Conservation (phyloP, 92 coral and sea anemone species). For the Nematostella vectensis region DNA sequence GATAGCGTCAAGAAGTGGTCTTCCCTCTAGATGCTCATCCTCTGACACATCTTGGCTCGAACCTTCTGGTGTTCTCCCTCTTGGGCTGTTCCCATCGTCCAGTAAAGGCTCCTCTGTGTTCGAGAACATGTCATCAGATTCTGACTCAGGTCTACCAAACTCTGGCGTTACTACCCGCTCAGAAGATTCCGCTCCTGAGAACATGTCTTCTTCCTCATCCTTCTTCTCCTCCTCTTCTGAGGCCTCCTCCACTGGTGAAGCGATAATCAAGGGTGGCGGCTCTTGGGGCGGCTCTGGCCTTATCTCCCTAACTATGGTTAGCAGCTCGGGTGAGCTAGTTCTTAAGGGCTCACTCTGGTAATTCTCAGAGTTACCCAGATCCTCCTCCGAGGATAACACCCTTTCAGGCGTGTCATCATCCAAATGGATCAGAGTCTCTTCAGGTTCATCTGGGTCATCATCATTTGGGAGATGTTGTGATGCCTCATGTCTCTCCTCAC, state of each 20-base stretch:
- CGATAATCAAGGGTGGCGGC: too few species aligned
- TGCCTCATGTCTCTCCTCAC: slow-evolving; percentile 8
- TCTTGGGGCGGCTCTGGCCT: too few species aligned
- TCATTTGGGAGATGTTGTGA: slow-evolving; percentile 13
- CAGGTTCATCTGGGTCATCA: slow-evolving; percentile 6
- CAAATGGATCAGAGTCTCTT: too few species aligned
- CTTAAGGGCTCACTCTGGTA: slow-evolving; percentile 7
- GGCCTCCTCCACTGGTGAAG: slow-evolving; percentile 4
- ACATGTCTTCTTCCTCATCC: slow-evolving; percentile 1
- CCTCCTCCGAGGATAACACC: too few species aligned
- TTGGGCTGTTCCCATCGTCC: not conserved
- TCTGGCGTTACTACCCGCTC: slow-evolving; percentile 10
- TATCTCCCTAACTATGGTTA: too few species aligned
- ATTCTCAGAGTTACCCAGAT: slow-evolving; percentile 1
- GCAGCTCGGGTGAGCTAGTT: too few species aligned
- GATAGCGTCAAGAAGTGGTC: not conserved
- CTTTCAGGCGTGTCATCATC: too few species aligned
- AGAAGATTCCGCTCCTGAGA: slow-evolving; percentile 8
- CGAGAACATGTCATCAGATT: slow-evolving; percentile 17
- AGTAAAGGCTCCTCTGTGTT: slow-evolving; percentile 27
- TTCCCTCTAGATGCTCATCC: slow-evolving; percentile 6
- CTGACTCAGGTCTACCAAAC: slow-evolving; percentile 2
- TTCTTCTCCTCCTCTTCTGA: slow-evolving; percentile 10
- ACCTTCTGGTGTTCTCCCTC: not conserved
- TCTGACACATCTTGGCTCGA: not conserved